Conservation (phyloP, 2,888 invertebrate genomes). For the Agrotis puta region DNA sequence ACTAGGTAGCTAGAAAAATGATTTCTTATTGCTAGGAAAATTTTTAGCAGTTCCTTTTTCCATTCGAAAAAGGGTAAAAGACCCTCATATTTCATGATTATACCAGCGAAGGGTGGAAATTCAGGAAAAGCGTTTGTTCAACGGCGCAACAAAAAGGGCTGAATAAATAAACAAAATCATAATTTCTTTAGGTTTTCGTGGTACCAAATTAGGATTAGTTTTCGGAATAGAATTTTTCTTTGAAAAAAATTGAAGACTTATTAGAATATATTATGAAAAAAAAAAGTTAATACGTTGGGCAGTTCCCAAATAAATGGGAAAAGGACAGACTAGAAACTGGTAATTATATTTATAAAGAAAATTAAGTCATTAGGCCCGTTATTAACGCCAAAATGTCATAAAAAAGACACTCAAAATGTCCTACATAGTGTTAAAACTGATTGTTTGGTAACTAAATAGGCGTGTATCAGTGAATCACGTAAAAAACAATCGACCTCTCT, state of each 20-base stretch:
- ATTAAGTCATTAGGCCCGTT: not conserved
- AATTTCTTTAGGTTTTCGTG: slow-evolving; percentile 4
- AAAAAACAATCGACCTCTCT: slow-evolving; percentile 23
- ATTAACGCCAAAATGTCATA: not conserved
- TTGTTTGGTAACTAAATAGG: slow-evolving; percentile 11
- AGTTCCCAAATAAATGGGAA: not conserved
- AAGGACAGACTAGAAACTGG: not conserved
- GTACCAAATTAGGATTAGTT: not conserved
- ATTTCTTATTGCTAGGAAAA: not conserved
- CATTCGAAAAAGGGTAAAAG: not conserved
- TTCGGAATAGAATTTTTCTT: not conserved
- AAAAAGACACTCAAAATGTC: not conserved
- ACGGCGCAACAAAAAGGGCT: not conserved
- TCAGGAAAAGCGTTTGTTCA: slow-evolving; percentile 8
- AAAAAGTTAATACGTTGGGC: no score
- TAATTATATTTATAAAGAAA: not conserved
- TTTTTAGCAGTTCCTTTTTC: not conserved
- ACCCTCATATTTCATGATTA: slow-evolving; percentile 1
- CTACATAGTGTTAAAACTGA: not conserved
- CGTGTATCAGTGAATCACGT: slow-evolving; percentile 35
- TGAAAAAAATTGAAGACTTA: not conserved
- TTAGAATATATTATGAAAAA: not conserved
- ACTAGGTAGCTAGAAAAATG: not conserved
- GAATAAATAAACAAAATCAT: slow-evolving; percentile 10
- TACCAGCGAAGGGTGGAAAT: slow-evolving; percentile 5